Evolutionary conservation across 2,113 vertebrate genomes (phyloP), one percentile per base, ranked within the genome.

Genomic region (Callipepla squamata): DNA sequence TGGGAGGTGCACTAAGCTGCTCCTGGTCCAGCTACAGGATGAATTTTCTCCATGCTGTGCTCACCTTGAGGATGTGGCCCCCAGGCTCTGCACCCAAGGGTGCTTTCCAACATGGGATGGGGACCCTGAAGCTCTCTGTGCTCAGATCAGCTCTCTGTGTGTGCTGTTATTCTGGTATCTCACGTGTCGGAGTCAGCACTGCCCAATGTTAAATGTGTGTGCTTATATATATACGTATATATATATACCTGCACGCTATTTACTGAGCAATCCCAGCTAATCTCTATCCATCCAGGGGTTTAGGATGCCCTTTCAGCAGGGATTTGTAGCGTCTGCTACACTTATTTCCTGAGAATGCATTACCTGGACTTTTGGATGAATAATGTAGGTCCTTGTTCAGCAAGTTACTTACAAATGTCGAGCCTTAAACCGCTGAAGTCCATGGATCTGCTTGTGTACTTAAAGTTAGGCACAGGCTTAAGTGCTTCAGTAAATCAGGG

Each of bases 301-400:
- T 82, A 70, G 75, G 73, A 83, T 95, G 91, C n/a, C 89, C 87
- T 94, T 96, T 89, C 89, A 67, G 85, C 47, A 16, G 61, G 85
- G 89, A 85, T 96, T 94, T 95, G 91, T 83, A 50, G 79, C 76
- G 47, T 89, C 89, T 75, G 81, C 79, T 67, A 69, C 57, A 44
- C 75, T 92, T 89, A 85, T 70, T 93, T 92, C 68, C 87, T 40
- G 70, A 68, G 93, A 91, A 95, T 55, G 65, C 65, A 75, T 85
- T 91, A 94, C 85, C 53, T 1, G 0, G 61, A 50, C 66, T 80
- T 91, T 77, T 0, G 0, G 75, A 96, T 95, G 89, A 96, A 88
- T 94, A 94, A 96, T 94, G 93, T 70, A 85, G 89, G 91, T 87
- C 89, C 94, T 91, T 84, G 85, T 92, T 95, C 87, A 63, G 87